Base-by-base conservation (phyloP, 2,888 invertebrate genomes). In the Scrobipalpa atriplicella region DNA sequence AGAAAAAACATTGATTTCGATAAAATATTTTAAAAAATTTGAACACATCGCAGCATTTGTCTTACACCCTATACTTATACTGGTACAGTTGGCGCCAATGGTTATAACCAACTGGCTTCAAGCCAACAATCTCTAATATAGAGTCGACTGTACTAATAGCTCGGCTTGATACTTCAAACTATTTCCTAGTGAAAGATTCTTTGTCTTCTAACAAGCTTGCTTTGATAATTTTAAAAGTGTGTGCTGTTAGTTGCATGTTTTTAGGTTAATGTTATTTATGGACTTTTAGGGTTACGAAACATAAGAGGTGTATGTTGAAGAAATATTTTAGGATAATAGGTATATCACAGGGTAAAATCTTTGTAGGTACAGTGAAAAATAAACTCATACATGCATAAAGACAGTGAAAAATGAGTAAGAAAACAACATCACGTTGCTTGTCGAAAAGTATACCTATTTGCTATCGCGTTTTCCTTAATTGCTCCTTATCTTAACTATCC, bases 61-160 rank as follows among this genome's bases (percentile, higher is more conserved):
- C 1, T 13, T 10, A 47, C n/a, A 5, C 47, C 5, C 47, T 47
- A n/a, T 47, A 16, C n/a, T n/a, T 16, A 47, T 16, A 47, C n/a
- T n/a, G n/a, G 47, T 47, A 16, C 16, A 47, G 47, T 47, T 47
- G 47, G 47, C 47, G n/a, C 52, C 39, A 66, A 62, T 66, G 10
- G 61, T 66, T 72, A 73, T 72, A 78, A 72, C 75, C 76, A 80
- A 81, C 84, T 89, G 90, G 89, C 87, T 72, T 64, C 68, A 47
- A 74, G 87, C 90, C 90, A 90, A 77, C 75, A 67, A 65, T 73
- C 76, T 79, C 79, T 84, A 87, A 87, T 87, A 86, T 83, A 87
- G 82, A 82, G 80, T 79, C 75, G 73, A 76, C 71, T 76, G 75
- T 73, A 81, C 83, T 86, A 88, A 87, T 82, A 80, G 84, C 78